These are phyloP conservation scores for Sebastes dallii DNA, from an alignment of 2,797 vertebrate species.

Conservation along the genomic window DNA sequence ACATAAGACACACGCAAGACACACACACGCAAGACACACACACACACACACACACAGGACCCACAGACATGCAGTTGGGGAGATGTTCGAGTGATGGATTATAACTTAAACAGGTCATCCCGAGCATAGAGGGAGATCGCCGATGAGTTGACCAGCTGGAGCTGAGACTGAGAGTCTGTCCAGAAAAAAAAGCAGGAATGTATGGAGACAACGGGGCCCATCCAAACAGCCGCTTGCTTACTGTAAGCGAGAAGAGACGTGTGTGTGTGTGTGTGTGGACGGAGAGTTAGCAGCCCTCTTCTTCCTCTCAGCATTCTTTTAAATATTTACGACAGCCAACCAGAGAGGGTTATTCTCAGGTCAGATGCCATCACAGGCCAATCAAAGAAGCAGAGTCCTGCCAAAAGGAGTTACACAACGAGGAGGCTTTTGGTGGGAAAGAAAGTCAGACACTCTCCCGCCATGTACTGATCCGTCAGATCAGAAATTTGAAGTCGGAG, in stretches of 20 bases:
- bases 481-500: neutral
- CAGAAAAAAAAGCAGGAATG: conserved; percentile 20
- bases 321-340: conserved; percentile 15
- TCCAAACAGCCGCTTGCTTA: conserved; percentile 34
- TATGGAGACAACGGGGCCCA: conserved; percentile 9
- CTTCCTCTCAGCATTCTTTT: neutral
- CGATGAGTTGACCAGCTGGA: neutral
- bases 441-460: neutral
- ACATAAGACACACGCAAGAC: no score
- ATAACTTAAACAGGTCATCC: neutral
- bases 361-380: neutral
- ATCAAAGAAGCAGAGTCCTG: neutral
- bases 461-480: neutral
- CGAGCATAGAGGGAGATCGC: neutral
- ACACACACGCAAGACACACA: no score
- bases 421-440: neutral
- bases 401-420: neutral
- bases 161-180: neutral
- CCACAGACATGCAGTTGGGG: neutral
- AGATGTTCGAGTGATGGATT: neutral
- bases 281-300: neutral
- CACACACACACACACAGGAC: neutral
- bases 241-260: conserved; percentile 2
- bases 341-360: conserved; percentile 4
- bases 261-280: neutral